Evolutionary conservation across 2,888 invertebrate species (phyloP), one percentile per base, ranked within the genome.

Genomic region (Siphlonurus alternatus): DNA sequence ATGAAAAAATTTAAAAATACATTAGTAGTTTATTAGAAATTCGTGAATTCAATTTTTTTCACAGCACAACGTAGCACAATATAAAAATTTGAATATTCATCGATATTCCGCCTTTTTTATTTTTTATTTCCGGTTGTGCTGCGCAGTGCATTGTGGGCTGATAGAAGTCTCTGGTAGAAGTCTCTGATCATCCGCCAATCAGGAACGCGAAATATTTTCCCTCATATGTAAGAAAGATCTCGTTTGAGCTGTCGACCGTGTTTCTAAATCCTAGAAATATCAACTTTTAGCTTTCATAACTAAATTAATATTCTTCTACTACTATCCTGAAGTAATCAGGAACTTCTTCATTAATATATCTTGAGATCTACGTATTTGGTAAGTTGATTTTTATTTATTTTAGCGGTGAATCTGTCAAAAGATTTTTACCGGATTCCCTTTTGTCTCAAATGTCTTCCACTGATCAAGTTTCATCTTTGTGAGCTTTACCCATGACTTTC

Each of bases 81-180:
- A 38, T 5, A 38, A 5, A 38, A 38, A 38, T 38, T 38, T 38
- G 15, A 38, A 38, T 38, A 10, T 38, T 15, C 38, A 38, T 38
- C 38, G 38, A 38, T 38, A 10, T 38, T 64, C 20, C 25, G n/a
- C 23, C 20, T 64, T 61, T 61, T 38, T 61, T 66, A 25, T 59
- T 22, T 53, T 24, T n/a, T 53, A 61, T 38, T 66, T 25, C 24
- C 53, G 24, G 24, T 60, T 22, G 51, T 56, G 59, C 25, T 24
- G 24, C 54, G 20, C 38, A 70, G 67, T 67, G 75, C 72, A 75
- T 71, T 70, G 67, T 70, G 75, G 75, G 71, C 65, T 69, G 75
- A 74, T 74, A 77, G 76, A 77, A 71, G 73, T 73, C 75, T 73
- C 77, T 76, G 77, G 74, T 76, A 76, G 76, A 76, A 69, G 71